Conservation (phyloP, 2,888 invertebrate genomes). For the Drosophila differens region DNA sequence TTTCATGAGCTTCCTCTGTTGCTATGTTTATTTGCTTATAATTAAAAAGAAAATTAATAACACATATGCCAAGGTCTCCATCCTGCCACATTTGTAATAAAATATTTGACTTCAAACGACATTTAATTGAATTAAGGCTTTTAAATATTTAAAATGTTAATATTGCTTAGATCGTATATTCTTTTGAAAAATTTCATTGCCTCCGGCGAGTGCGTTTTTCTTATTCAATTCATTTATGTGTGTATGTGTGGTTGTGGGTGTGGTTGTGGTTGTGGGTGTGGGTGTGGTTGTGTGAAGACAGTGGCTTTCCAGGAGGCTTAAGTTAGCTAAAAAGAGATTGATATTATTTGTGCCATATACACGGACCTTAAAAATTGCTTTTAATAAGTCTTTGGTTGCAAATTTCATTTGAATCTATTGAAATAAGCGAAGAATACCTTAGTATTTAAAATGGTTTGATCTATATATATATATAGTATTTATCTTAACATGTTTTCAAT, state of each 20-base stretch:
- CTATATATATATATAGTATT: not conserved
- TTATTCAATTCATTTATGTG: not conserved
- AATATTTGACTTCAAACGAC: slow-evolving; percentile 34
- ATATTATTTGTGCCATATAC: not conserved
- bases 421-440: not conserved
- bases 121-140: slow-evolving; percentile 64
- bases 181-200: slow-evolving; percentile 14
- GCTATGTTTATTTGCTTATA: slow-evolving; percentile 53
- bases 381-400: not conserved
- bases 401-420: not conserved
- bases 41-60: slow-evolving; percentile 57
- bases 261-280: not conserved
- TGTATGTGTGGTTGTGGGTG: not conserved
- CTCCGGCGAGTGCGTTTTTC: not conserved
- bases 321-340: not conserved
- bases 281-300: slow-evolving; percentile 10
- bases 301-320: slow-evolving; percentile 20
- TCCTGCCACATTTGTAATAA: slow-evolving; percentile 6
- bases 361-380: not conserved
- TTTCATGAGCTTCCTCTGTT: slow-evolving; percentile 5
- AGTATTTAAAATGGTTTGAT: not conserved
- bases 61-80: slow-evolving; percentile 39
- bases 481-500: not conserved
- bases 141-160: slow-evolving; percentile 40
- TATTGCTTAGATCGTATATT: slow-evolving; percentile 19